Base-by-base conservation (phyloP, 2,113 vertebrate species). In the Pseudopipra pipra region DNA sequence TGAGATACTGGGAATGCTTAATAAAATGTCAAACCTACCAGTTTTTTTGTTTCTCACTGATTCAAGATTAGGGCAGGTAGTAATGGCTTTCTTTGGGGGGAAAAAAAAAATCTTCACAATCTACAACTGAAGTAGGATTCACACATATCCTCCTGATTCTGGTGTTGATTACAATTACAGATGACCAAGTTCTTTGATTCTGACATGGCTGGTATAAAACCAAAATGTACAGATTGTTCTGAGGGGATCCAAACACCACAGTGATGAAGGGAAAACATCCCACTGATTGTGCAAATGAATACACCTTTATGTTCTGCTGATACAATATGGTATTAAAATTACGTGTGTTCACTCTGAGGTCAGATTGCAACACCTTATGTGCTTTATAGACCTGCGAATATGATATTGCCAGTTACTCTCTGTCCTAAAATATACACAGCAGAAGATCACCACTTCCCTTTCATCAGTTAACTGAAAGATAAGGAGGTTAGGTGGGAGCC, bases 321-420 rank as follows among this genome's bases (percentile, higher is more conserved):
- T 37, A 52, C 6, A 21, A 25, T 19, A 1, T 0, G 0, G 5
- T 9, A 22, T 47, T 58, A 33, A 74, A 71, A 55, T 25, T 5
- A 14, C 2, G 5, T 4, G 37, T 67, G 31, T 1, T 87, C 56
- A 6, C 27, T 61, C 21, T 23, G 52, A 56, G 54, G 35, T 35
- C 27, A 59, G 17, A 30, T 0, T 49, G 56, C 4, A 39, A 62
- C 8, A 28, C 8, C 14, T 65, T 25, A 3, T 52, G 58, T 15
- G 44, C 31, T 68, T 87, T 30, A 13, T 46, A 47, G 8, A 21
- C 25, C n/a, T 8, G 44, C 8, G 9, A 6, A 14, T 23, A 31
- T 4, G 58, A 49, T 14, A 25, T 7, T 41, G 33, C 20, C 22
- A 4, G 13, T 15, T 46, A 15, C 5, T 18, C 30, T 33, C 61